Conservation (phyloP, 2,888 invertebrate species). For the Alloscopus bannaensis region DNA sequence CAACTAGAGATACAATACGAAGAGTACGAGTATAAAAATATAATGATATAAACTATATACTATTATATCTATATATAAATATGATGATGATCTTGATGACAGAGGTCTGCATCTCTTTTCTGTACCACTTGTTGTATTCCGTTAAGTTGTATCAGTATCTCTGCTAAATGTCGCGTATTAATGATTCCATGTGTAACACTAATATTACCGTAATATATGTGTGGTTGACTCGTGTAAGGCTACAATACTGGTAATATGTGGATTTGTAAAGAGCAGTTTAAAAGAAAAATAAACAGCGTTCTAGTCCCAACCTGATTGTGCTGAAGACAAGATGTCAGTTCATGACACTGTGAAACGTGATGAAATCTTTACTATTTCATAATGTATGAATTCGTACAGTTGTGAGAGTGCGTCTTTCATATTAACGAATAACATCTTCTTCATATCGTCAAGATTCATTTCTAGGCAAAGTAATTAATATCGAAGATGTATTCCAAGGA, state of each 20-base stretch:
- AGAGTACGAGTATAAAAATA: neutral
- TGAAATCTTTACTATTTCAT: too few relatives aligned
- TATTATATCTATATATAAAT: conserved; percentile 27
- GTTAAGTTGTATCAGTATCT: conserved; percentile 51
- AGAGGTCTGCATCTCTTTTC: conserved; percentile 49
- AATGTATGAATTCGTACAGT: too few relatives aligned
- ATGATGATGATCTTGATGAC: conserved; percentile 23
- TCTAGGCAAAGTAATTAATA: too few relatives aligned
- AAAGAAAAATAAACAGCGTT: conserved; percentile 62
- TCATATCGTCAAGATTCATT: too few relatives aligned
- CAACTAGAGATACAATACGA: too few relatives aligned
- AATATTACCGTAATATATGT: conserved; percentile 39
- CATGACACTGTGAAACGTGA: too few relatives aligned
- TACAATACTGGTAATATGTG: conserved; percentile 32
- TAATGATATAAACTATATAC: neutral
- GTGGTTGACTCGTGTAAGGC: conserved; percentile 44
- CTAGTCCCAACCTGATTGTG: conserved; percentile 61
- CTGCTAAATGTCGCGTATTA: conserved; percentile 58
- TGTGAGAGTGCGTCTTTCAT: too few relatives aligned
- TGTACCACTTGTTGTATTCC: conserved; percentile 58
- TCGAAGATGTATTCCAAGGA: too few relatives aligned
- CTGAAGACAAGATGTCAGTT: too few relatives aligned
- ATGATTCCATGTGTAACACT: conserved; percentile 58
- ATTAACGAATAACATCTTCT: too few relatives aligned
- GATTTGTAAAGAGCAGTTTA: conserved; percentile 58